Evolutionary conservation across 2,888 invertebrate genomes (phyloP).

Genomic region (Syrphus vitripennis): DNA sequence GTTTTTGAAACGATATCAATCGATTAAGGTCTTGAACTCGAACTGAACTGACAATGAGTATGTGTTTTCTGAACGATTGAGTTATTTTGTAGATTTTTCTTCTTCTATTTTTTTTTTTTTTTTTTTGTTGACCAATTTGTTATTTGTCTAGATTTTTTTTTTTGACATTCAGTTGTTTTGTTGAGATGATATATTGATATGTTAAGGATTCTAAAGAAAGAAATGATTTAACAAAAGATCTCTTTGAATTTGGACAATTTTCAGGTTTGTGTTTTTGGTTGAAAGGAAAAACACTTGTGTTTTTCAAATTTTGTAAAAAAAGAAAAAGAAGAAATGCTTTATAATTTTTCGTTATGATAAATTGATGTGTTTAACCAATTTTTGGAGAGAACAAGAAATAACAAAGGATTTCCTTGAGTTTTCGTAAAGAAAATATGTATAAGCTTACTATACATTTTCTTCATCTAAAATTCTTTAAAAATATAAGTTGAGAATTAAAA

Average conservation of each 20-base stretch:
- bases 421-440: too few species aligned
- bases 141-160: not conserved
- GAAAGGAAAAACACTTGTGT: too few species aligned
- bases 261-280: too few species aligned
- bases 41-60: not conserved
- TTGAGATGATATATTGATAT: too few species aligned
- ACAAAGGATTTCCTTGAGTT: not conserved
- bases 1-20: constrained; percentile 54
- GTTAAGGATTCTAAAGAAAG: not conserved
- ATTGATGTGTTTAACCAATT: not conserved
- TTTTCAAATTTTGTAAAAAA: too few species aligned
- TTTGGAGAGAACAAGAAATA: too few species aligned
- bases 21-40: constrained; percentile 53
- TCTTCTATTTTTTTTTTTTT: not conserved
- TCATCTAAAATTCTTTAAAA: too few species aligned
- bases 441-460: too few species aligned
- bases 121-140: not conserved
- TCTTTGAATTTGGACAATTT: too few species aligned
- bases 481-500: too few species aligned
- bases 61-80: constrained; percentile 5
- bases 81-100: not conserved
- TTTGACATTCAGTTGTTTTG: not conserved
- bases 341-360: not conserved
- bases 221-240: too few species aligned
- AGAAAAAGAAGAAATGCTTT: too few species aligned